Conservation (phyloP, 2,113 vertebrate species). For the Castor canadensis region DNA sequence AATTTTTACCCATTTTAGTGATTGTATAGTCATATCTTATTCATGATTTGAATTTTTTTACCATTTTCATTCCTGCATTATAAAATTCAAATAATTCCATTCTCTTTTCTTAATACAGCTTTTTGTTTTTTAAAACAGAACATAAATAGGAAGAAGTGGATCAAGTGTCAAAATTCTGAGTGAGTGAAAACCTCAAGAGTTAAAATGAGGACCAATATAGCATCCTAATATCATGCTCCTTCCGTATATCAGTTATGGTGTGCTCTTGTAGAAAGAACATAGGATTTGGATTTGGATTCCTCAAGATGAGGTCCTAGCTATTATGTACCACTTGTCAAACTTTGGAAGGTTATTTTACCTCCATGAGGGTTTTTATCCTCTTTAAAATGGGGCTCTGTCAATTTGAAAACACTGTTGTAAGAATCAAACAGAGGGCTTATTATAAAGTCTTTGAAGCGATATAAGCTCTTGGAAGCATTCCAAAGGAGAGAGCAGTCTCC, state of each 20-base stretch:
- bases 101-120: neutral
- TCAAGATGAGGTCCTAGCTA: neutral
- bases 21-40: neutral
- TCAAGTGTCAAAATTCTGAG: neutral
- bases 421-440: neutral
- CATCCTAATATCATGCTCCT: neutral
- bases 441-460: conserved; percentile 9
- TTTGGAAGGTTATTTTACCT: neutral
- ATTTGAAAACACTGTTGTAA: neutral
- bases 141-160: neutral
- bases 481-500: neutral
- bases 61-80: neutral
- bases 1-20: neutral
- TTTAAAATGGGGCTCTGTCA: neutral
- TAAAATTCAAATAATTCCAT: neutral
- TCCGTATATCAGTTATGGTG: neutral
- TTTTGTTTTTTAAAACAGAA: neutral
- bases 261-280: neutral
- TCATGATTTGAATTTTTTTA: neutral
- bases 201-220: neutral
- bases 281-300: neutral
- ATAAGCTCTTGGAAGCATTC: conserved; percentile 5
- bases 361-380: neutral
- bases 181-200: neutral
- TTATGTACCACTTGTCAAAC: neutral